Evolutionary conservation across 2,888 invertebrate genomes (phyloP), one percentile per base, ranked within the genome.

Genomic region (Meteorus cinctellus): DNA sequence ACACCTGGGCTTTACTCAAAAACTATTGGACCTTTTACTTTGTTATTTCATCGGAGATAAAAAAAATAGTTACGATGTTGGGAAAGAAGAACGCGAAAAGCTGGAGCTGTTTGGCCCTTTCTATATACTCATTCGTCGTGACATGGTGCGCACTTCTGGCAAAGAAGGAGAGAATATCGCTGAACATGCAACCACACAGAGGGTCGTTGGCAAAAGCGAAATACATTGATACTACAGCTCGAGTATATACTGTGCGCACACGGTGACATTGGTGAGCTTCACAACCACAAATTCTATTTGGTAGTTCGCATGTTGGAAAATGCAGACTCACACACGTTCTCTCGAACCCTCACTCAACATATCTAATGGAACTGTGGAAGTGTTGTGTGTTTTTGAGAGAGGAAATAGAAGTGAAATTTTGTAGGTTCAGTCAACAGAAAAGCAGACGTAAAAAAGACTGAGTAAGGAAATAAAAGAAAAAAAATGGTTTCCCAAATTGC

Each of bases 271-370:
- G 55, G 5, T 24, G 55, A 19, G 55, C 6, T 55, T 55, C 10
- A 55, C 55, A 55, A 84, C 87, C 86, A 80, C 87, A 86, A 86
- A 87, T 87, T 87, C 86, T 87, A 86, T 87, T 87, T 87, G 84
- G 84, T 79, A 41, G 41, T 41, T 71, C 29, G 63, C 79, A 79
- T 81, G 83, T 48, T 82, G 84, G 84, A 83, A 85, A 86, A 85
- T 81, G 81, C 81, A 79, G 74, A 82, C 45, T 36, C 31, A 51
- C 72, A 27, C 55, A 70, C 70, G 14, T 34, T 34, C 36, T n/a
- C 34, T 36, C 31, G 51, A 59, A 60, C 74, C 29, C 51, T 60
- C 59, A 59, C 24, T 62, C 48, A 63, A 63, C 63, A 36, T 31
- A 48, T 12, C 31, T 31, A 65, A 69, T 62, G 69, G 69, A 69